Percentiles rank a stretch among this genome's conserved stretches.
These are phyloP conservation scores for Drosophila parthenogenetica DNA, from an alignment of 2,888 invertebrate genomes.

Conservation along the genomic window DNA sequence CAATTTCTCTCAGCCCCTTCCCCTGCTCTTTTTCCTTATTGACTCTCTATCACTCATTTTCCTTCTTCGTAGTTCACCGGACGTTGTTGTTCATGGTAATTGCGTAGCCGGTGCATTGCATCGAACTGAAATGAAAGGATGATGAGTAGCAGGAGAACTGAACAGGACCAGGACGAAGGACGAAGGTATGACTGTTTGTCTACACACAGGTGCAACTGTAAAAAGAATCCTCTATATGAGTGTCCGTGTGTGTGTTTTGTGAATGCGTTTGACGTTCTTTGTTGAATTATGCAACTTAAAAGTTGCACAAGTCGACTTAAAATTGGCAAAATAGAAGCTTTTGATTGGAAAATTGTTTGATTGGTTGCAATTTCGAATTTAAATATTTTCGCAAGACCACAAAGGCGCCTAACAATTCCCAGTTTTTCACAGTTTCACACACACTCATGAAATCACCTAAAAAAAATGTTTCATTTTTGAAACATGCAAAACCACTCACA, in stretches of 20 bases:
- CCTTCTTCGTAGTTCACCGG: slow-evolving; percentile 21
- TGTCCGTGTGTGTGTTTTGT: slow-evolving; percentile 4
- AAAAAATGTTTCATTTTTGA: slow-evolving; percentile 51
- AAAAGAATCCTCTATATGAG: slow-evolving; percentile 19
- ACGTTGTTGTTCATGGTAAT: slow-evolving; percentile 81
- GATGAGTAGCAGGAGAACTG: not conserved
- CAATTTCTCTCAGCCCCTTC: slow-evolving; percentile 11
- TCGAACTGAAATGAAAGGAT: slow-evolving; percentile 15
- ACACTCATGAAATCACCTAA: slow-evolving; percentile 21
- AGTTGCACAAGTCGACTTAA: slow-evolving; percentile 72
- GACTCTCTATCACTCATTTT: not conserved
- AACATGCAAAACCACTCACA: slow-evolving; percentile 80
- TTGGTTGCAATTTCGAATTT: slow-evolving; percentile 80
- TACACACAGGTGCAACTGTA: slow-evolving; percentile 46
- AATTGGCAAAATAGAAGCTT: slow-evolving; percentile 76
- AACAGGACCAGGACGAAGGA: too few species aligned
- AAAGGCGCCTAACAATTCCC: slow-evolving; percentile 42
- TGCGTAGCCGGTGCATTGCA: slow-evolving; percentile 61
- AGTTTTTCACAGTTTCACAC: too few species aligned
- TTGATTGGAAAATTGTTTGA: slow-evolving; percentile 80
- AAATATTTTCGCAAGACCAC: slow-evolving; percentile 76
- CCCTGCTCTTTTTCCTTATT: not conserved
- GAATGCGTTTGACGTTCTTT: slow-evolving; percentile 62
- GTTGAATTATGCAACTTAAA: slow-evolving; percentile 81
- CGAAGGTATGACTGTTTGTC: slow-evolving; percentile 52